Conservation (phyloP, 2,888 invertebrate genomes). For the Tetranychus piercei region DNA sequence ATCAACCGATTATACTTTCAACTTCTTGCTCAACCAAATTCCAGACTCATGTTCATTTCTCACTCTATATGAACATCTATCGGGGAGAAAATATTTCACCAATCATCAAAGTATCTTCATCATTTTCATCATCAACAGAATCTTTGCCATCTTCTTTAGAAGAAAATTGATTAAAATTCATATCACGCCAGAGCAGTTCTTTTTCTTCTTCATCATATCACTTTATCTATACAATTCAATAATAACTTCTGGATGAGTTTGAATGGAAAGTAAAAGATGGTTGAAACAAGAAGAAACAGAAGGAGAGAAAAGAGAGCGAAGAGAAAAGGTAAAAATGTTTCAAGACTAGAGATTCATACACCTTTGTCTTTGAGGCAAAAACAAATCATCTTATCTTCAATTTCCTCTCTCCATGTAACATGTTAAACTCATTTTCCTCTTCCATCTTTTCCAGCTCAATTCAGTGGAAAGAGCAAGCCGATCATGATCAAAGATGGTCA, state of each 20-base stretch:
- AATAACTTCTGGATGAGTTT: neutral
- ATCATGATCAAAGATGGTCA: no score
- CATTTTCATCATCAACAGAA: neutral
- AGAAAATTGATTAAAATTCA: neutral
- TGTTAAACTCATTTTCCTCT: no score
- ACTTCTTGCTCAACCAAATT: no score
- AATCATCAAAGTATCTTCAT: neutral
- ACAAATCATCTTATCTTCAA: no score
- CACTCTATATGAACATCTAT: no score
- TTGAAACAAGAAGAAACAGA: neutral
- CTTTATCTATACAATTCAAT: neutral
- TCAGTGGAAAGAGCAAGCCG: no score
- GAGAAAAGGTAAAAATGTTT: neutral
- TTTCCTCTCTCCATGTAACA: no score
- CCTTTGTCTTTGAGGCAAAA: no score
- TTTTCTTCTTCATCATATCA: neutral
- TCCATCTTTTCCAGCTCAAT: no score
- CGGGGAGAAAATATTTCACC: no score
- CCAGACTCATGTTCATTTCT: no score
- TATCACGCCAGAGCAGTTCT: neutral
- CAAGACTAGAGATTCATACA: neutral
- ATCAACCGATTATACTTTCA: no score
- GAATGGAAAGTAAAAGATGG: neutral
- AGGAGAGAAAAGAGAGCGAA: neutral
- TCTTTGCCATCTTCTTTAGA: neutral